phyloP scores from a whole-genome alignment of 2,888 invertebrate species.

The Machimus rusticus region DNA sequence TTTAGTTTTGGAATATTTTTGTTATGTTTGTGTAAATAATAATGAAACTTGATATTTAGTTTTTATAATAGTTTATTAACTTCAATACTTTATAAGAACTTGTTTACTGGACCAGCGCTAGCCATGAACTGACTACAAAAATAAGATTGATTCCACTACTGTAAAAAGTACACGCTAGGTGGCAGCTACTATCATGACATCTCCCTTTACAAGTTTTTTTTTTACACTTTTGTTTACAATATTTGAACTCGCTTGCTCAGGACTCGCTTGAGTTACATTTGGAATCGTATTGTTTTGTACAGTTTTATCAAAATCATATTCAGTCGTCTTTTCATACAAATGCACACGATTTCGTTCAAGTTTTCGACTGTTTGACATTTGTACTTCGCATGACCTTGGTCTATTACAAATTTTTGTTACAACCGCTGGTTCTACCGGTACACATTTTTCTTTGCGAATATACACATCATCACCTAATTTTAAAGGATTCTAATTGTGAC shows the following conservation, averaged over 20 bases:
- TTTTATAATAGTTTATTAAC: too few relatives aligned
- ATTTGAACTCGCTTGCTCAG: background rate
- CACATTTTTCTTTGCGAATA: background rate
- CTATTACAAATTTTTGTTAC: background rate
- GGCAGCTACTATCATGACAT: too few relatives aligned
- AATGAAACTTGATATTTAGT: too few relatives aligned
- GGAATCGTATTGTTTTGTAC: background rate
- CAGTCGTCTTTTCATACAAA: background rate
- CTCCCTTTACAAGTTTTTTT: too few relatives aligned
- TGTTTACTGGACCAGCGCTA: too few relatives aligned
- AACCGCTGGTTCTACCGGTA: background rate
- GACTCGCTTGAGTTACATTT: background rate
- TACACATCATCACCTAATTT: background rate
- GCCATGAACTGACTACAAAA: too few relatives aligned
- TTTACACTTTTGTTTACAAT: background rate
- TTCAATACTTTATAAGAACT: too few relatives aligned
- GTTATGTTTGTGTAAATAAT: too few relatives aligned
- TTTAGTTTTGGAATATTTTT: too few relatives aligned
- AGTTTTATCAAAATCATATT: background rate
- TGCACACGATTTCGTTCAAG: background rate
- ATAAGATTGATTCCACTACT: too few relatives aligned
- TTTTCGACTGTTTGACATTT: background rate
- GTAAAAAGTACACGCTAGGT: too few relatives aligned
- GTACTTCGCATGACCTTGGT: background rate
- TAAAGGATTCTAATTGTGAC: background rate